phyloP scores from a whole-genome alignment of 1,140 invertebrate species.

The Streblospio benedicti region DNA sequence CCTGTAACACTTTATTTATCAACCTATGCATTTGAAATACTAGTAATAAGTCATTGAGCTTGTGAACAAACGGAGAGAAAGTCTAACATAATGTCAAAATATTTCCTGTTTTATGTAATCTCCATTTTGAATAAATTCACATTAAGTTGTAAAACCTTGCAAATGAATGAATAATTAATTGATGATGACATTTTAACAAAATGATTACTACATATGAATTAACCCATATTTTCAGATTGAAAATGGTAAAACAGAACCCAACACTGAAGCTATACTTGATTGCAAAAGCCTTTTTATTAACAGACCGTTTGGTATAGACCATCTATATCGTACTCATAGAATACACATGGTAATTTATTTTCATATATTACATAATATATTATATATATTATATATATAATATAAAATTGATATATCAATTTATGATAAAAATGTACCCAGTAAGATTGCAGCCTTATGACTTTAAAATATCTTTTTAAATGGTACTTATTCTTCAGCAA shows the following conservation, averaged over 20 bases:
- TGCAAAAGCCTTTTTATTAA: background rate
- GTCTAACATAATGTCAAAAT: no score
- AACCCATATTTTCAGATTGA: background rate
- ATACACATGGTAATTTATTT: background rate
- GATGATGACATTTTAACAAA: no score
- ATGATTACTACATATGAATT: no score
- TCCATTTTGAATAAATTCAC: background rate
- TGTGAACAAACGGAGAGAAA: no score
- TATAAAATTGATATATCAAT: background rate
- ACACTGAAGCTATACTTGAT: background rate
- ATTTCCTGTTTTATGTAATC: background rate
- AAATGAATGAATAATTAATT: background rate
- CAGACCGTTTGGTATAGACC: background rate
- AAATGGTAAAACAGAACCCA: background rate
- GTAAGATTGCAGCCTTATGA: background rate
- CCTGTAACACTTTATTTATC: no score
- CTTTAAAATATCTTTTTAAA: background rate
- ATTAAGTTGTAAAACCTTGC: background rate
- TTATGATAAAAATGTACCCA: background rate
- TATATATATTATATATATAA: background rate
- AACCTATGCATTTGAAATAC: no score
- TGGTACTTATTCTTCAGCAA: background rate
- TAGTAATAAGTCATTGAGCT: no score
- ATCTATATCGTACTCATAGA: background rate
- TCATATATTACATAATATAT: background rate